These are phyloP conservation scores for Symphodus melops DNA, from an alignment of 2,113 vertebrate genomes.

Conservation along the genomic window DNA sequence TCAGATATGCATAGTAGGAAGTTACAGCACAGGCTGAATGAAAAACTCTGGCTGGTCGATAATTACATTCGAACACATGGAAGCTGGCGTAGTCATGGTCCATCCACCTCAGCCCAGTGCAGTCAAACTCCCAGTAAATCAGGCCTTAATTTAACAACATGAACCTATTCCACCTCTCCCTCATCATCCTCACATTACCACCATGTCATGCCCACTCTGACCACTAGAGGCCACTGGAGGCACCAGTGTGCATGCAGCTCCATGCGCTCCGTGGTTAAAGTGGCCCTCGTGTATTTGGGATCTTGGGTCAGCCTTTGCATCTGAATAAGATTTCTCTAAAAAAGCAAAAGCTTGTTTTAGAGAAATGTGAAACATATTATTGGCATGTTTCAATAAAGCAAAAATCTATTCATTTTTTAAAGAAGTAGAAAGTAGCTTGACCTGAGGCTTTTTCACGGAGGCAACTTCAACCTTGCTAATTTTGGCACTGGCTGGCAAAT, in stretches of 20 bases:
- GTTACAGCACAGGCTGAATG: constrained; percentile 86
- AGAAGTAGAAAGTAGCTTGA: constrained; percentile 45
- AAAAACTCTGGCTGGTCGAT: constrained; percentile 86
- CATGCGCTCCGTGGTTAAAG: constrained; percentile 65
- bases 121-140: constrained; percentile 82
- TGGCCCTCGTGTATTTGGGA: constrained; percentile 61
- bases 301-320: constrained; percentile 64
- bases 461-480: constrained; percentile 70
- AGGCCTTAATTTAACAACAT: constrained; percentile 70
- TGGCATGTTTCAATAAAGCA: constrained; percentile 1
- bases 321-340: constrained; percentile 14
- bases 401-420: neutral
- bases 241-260: constrained; percentile 72
- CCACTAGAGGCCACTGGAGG: constrained; percentile 70
- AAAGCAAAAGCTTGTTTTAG: neutral
- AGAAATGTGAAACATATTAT: neutral
- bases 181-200: constrained; percentile 74
- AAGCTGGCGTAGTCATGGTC: constrained; percentile 85
- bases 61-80: constrained; percentile 85
- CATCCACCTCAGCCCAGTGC: constrained; percentile 79
- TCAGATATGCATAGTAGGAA: constrained; percentile 89
- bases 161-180: constrained; percentile 60
- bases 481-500: constrained; percentile 68
- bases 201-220: constrained; percentile 75
- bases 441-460: constrained; percentile 51